Base-by-base conservation (phyloP, 1,140 invertebrate genomes). In the Brachionus sp. region DNA sequence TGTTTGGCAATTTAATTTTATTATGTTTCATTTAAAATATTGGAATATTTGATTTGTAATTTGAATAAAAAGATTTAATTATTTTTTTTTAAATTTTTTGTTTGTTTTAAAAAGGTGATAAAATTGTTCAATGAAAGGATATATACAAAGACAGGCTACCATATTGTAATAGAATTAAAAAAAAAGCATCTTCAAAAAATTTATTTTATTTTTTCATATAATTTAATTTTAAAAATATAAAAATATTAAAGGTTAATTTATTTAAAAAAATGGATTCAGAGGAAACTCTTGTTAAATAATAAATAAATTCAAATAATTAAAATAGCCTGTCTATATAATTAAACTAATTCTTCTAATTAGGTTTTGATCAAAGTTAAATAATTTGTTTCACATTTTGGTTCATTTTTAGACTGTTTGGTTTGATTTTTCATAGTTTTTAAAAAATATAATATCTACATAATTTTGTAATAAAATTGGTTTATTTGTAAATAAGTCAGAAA, bases 401-500 rank as follows among this genome's bases (percentile, higher is more conserved):
- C 50, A 57, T 57, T 57, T 13, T 57, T 57, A 57, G 50, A 16
- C 64, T 66, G 12, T 66, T 66, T 33, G 25, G 64, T 33, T 23
- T 13, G 29, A 66, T 35, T 39, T 70, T 70, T 70, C 33, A 68
- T 35, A 13, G 25, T 37, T 13, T n/a, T 12, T 16, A 39, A 75
- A 33, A 39, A 73, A 39, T n/a, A 44, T 29, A 29, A 29, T 73
- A 73, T 75, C 70, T 75, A 75, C 70, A 75, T 75, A 44, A 75
- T 75, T 75, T 75, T 44, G 42, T 46, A 46, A 75, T 46, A 46
- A 75, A 23, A 70, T 19, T 70, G 66, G 66, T 39, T 70, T 39
- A 70, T 70, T 70, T 39, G 16, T 19, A 39, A 37, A 39, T 70
- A 70, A 70, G n/a, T 37, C 16, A 70, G 37, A 39, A 70, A 70